Evolutionary conservation across 2,888 invertebrate species (phyloP).

Genomic region (Hetaerina titia): DNA sequence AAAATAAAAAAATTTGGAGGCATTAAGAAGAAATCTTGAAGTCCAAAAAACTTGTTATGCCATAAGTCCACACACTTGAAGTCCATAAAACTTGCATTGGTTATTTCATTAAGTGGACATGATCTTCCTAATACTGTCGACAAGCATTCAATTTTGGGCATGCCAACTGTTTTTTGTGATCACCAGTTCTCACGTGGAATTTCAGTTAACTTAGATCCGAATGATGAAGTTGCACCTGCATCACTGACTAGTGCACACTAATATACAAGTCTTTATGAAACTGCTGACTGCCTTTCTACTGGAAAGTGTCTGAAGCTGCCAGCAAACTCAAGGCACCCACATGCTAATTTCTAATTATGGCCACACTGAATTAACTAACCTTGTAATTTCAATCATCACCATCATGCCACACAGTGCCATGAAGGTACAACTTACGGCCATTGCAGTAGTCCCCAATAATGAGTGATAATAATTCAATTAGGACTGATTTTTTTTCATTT

Average conservation of each 20-base stretch:
- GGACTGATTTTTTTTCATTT: background rate
- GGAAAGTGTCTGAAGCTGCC: slow-evolving; percentile 40
- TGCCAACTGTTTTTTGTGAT: background rate
- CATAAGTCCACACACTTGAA: too few relatives aligned
- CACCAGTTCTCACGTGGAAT: background rate
- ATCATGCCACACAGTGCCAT: background rate
- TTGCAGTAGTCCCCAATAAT: background rate
- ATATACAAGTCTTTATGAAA: slow-evolving; percentile 60
- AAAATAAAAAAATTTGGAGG: background rate
- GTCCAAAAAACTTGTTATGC: too few relatives aligned
- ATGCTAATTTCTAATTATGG: background rate
- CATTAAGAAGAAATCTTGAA: background rate
- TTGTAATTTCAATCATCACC: background rate
- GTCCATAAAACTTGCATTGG: too few relatives aligned
- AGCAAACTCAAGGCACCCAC: slow-evolving; percentile 58
- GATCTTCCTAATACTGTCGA: background rate
- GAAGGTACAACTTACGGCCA: background rate
- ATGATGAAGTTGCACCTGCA: slow-evolving; percentile 41
- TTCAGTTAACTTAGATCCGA: background rate
- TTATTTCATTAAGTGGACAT: background rate
- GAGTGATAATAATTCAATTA: background rate
- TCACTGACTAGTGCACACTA: slow-evolving; percentile 61
- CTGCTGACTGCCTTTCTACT: slow-evolving; percentile 44
- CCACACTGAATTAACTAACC: background rate
- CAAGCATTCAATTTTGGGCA: background rate